A percentile compares a stretch with the other conserved stretches of the same genome.
Evolutionary conservation across 2,797 vertebrate genomes (phyloP).

Genomic region (Mallotus villosus): DNA sequence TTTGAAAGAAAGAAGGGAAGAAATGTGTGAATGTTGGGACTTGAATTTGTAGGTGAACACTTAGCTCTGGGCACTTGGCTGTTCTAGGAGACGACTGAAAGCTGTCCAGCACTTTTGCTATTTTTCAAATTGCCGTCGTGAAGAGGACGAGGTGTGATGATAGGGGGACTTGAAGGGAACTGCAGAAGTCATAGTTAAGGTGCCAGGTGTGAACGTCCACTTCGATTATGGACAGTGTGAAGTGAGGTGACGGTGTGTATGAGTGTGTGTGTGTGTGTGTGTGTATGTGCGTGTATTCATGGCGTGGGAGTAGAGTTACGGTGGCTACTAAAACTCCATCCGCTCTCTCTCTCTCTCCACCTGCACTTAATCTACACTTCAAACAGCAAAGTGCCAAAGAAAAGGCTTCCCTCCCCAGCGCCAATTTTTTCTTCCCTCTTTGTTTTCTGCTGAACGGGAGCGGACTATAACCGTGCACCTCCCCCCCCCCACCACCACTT

Average conservation of each 20-base stretch:
- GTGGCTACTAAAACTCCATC: constrained; percentile 33
- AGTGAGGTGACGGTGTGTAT: constrained; percentile 26
- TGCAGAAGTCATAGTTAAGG: constrained; percentile 32
- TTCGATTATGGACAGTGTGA: constrained; percentile 56
- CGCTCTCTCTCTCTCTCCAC: constrained; percentile 36
- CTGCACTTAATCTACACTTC: constrained; percentile 68
- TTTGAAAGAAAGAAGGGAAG: constrained; percentile 28
- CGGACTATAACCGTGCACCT: constrained; percentile 34
- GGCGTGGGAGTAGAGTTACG: constrained; percentile 23
- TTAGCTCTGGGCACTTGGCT: constrained; percentile 30
- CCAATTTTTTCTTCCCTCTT: constrained; percentile 12
- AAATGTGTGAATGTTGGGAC: constrained; percentile 24
- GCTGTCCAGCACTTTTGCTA: constrained; percentile 40
- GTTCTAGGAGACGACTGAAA: constrained; percentile 27
- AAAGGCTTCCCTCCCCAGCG: constrained; percentile 35
- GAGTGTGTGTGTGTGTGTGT: constrained; percentile 16
- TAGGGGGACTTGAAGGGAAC: constrained; percentile 41
- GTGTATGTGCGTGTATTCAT: constrained; percentile 7
- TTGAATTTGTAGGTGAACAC: constrained; percentile 31
- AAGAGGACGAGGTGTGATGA: constrained; percentile 45
- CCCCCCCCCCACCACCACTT: constrained; percentile 10
- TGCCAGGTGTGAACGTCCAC: constrained; percentile 45
- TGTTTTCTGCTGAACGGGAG: constrained; percentile 41
- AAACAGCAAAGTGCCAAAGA: constrained; percentile 48
- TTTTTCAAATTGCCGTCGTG: constrained; percentile 43